A percentile compares a stretch with the other conserved stretches of the same genome.
Evolutionary conservation across 35 echinoderm and acorn worm genomes (phyloP).

Genomic region (Holothuria glaberrima): DNA sequence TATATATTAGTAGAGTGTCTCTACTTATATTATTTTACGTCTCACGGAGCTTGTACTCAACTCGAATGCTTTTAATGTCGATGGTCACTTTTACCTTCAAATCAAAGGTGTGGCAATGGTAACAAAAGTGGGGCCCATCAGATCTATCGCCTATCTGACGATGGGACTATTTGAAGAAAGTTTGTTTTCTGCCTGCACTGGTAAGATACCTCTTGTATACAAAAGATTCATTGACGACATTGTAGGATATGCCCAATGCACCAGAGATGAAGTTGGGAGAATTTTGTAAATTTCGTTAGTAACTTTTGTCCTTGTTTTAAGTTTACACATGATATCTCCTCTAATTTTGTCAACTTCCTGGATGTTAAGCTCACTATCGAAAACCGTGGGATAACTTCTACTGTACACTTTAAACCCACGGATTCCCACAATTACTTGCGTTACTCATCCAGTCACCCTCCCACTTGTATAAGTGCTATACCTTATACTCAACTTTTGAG

Average conservation of each 20-base stretch:
- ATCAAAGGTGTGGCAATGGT: background rate
- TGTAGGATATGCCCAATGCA: background rate
- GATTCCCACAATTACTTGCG: no score
- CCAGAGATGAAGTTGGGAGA: background rate
- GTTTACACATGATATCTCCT: no score
- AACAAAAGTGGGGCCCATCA: background rate
- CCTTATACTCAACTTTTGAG: no score
- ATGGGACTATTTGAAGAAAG: constrained; percentile 12
- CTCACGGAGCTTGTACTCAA: background rate
- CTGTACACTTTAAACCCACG: no score
- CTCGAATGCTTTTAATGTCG: background rate
- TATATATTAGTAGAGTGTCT: no score
- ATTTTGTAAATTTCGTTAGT: background rate
- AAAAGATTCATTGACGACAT: no score
- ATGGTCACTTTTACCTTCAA: background rate
- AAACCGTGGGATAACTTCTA: no score
- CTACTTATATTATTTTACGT: background rate
- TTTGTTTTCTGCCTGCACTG: background rate
- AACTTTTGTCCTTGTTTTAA: no score
- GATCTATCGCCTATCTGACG: background rate
- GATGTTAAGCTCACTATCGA: no score
- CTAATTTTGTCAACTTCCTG: no score
- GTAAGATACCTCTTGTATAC: background rate
- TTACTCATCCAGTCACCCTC: no score
- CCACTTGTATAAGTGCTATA: no score